These are phyloP conservation scores for Frankliniella fusca DNA, from an alignment of 2,888 invertebrate genomes.

Conservation along the genomic window DNA sequence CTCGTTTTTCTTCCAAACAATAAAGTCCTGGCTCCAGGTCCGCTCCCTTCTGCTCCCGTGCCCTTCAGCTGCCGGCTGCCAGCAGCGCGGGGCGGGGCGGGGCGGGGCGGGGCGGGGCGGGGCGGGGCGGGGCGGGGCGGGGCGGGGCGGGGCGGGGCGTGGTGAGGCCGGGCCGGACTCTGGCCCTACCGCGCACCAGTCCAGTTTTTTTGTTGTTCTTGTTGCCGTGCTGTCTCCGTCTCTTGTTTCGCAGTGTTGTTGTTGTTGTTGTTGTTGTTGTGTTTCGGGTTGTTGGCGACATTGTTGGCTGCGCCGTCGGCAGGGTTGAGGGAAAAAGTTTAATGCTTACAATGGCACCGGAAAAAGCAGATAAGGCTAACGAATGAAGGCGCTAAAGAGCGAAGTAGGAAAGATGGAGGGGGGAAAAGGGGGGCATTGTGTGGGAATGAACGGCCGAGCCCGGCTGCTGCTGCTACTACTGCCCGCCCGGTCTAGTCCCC, in stretches of 20 bases:
- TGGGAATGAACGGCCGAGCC: no score
- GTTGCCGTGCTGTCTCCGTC: background rate
- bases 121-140: background rate
- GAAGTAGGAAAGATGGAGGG: no score
- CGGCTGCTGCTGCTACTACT: no score
- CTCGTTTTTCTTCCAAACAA: conserved; percentile 25
- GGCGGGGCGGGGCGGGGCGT: background rate
- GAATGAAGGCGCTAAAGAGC: no score
- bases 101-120: background rate
- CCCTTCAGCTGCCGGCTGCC: background rate
- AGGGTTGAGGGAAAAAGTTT: background rate
- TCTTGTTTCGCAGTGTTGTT: background rate
- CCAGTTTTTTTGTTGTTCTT: conserved; percentile 1
- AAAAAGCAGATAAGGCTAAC: background rate
- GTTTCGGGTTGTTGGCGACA: background rate
- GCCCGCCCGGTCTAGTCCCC: no score
- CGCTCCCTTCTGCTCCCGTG: conserved; percentile 20
- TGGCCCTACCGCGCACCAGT: background rate
- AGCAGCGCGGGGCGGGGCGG: background rate
- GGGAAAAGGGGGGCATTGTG: no score
- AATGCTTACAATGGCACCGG: background rate
- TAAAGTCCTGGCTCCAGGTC: conserved; percentile 15
- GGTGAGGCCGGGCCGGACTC: no score
- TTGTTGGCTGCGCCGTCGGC: background rate
- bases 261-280: background rate